phyloP scores from a whole-genome alignment of 2,113 vertebrate genomes.

The Psittacula cyanocephala region DNA sequence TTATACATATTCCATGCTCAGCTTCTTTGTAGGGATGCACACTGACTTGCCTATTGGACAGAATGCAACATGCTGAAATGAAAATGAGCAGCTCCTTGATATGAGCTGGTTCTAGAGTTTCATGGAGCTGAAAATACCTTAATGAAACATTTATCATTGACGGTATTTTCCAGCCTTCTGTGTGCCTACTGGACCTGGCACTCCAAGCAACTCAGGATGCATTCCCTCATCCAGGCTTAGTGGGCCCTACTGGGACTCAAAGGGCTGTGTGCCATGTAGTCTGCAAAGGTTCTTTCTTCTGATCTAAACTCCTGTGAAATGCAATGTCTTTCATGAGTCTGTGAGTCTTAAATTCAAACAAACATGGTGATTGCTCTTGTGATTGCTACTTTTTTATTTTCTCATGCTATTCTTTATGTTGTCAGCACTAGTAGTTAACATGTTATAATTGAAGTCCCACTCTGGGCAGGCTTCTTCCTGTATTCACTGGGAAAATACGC shows the following conservation, averaged over 20 bases:
- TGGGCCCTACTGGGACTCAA: accelerated
- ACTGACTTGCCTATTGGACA: background rate
- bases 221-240: background rate
- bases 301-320: background rate
- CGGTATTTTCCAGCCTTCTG: background rate
- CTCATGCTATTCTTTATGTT: background rate
- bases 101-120: background rate
- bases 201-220: background rate
- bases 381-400: background rate
- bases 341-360: accelerated
- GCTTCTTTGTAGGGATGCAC: background rate
- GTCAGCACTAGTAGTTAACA: background rate
- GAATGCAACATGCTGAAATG: background rate
- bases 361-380: background rate
- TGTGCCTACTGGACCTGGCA: background rate
- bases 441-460: background rate
- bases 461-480: background rate
- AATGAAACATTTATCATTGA: background rate
- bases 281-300: background rate
- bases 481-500: background rate
- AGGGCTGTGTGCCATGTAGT: accelerated
- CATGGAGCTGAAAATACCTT: background rate
- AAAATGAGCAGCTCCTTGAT: background rate
- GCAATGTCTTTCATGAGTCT: background rate
- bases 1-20: background rate